Evolutionary conservation across 2,888 invertebrate species (phyloP).

Genomic region (Choreutis nemorana): DNA sequence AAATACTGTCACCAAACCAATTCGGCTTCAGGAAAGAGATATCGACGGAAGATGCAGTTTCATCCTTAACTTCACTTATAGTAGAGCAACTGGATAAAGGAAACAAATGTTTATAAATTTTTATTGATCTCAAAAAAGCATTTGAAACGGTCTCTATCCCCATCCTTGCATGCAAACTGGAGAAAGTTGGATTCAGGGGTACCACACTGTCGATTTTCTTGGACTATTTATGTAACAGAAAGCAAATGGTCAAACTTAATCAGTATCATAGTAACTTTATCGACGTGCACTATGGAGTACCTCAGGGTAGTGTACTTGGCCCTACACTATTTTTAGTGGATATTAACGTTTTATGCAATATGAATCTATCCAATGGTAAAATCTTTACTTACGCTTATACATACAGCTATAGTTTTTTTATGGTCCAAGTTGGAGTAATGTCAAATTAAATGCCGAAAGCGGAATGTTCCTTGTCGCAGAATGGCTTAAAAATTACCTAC

Average conservation of each 20-base stretch:
- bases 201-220: conserved; percentile 3
- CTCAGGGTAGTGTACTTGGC: conserved; percentile 9
- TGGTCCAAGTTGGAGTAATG: conserved; percentile 4
- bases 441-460: neutral
- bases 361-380: conserved; percentile 2
- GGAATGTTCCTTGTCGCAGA: conserved; percentile 1
- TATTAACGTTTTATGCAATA: conserved; percentile 8
- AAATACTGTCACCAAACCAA: conserved; percentile 2
- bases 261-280: conserved; percentile 1
- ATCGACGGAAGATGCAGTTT: conserved; percentile 3
- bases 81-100: conserved; percentile 5
- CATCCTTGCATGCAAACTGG: conserved; percentile 6
- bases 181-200: conserved; percentile 7
- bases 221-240: conserved; percentile 5
- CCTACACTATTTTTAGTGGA: conserved; percentile 9
- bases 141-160: conserved; percentile 6
- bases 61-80: conserved; percentile 2
- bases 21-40: conserved; percentile 5
- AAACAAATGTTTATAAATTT: conserved; percentile 4
- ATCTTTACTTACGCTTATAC: conserved; percentile 8
- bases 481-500: conserved; percentile 3
- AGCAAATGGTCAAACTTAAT: conserved; percentile 5
- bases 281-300: conserved; percentile 6
- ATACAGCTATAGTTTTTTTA: conserved; percentile 7
- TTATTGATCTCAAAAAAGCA: conserved; percentile 5